These are phyloP conservation scores for Philereme vetulata DNA, from an alignment of 2,888 invertebrate species.

Conservation along the genomic window DNA sequence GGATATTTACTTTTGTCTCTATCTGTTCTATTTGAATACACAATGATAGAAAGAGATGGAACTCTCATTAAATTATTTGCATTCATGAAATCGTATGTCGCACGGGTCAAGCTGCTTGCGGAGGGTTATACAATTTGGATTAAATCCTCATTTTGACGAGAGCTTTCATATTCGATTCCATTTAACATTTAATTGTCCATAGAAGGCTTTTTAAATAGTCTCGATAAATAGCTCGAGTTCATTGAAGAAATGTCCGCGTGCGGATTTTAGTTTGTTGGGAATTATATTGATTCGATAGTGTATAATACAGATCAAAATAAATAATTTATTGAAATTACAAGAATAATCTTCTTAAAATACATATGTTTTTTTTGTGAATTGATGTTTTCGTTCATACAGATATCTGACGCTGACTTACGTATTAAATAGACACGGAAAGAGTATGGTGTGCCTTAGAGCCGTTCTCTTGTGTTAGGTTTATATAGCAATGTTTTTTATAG, in stretches of 20 bases:
- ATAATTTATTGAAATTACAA: no score
- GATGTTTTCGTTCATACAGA: constrained; percentile 24
- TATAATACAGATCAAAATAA: no score
- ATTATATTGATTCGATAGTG: no score
- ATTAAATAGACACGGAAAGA: constrained; percentile 26
- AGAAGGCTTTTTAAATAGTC: no score
- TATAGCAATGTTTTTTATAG: not conserved
- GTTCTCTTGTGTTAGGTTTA: constrained; percentile 19
- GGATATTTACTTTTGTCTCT: constrained; percentile 1
- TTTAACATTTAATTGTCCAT: not conserved
- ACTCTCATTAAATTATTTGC: constrained; percentile 11
- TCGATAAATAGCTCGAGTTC: no score
- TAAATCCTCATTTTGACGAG: not conserved
- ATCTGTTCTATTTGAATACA: not conserved
- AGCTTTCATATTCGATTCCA: not conserved
- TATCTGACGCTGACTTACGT: constrained; percentile 21
- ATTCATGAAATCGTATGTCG: constrained; percentile 10
- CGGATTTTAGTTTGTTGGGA: no score
- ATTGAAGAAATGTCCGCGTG: no score
- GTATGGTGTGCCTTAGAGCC: not conserved
- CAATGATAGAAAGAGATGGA: constrained; percentile 7
- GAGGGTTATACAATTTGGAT: no score
- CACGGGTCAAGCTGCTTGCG: not conserved
- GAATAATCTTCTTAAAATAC: no score
- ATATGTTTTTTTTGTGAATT: constrained; percentile 8